Conservation (phyloP, 2,797 vertebrate genomes). For the Helarctos malayanus region DNA sequence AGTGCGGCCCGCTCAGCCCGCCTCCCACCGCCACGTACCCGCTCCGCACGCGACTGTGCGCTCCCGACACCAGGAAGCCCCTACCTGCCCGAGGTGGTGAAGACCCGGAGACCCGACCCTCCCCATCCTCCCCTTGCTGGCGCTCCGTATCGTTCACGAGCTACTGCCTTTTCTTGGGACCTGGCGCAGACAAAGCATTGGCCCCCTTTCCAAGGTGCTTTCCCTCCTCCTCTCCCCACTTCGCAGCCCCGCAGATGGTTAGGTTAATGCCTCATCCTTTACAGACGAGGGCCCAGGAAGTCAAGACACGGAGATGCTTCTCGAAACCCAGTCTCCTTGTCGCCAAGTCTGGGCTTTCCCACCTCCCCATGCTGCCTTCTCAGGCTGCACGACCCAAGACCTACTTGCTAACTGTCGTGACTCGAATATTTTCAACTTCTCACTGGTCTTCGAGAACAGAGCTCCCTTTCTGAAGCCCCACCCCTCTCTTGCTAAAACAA, state of each 20-base stretch:
- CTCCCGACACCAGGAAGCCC: neutral
- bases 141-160: neutral
- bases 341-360: neutral
- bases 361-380: neutral
- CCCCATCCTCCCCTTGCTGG: neutral
- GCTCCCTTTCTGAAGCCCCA: neutral
- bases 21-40: too few relatives aligned
- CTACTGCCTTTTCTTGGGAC: neutral
- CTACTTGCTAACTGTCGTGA: neutral
- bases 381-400: rapidly evolving
- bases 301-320: neutral
- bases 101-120: neutral
- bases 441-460: neutral
- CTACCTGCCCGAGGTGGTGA: rapidly evolving
- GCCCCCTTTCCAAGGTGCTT: neutral
- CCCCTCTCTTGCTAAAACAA: neutral
- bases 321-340: rapidly evolving
- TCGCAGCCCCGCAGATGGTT: neutral
- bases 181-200: neutral
- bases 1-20: too few relatives aligned
- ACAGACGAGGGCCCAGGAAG: neutral
- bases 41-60: too few relatives aligned
- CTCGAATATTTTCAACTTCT: neutral
- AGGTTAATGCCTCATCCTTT: neutral
- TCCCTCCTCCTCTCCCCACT: neutral